phyloP scores from a whole-genome alignment of 1,140 invertebrate genomes.

The Paralvinella palmiformis region DNA sequence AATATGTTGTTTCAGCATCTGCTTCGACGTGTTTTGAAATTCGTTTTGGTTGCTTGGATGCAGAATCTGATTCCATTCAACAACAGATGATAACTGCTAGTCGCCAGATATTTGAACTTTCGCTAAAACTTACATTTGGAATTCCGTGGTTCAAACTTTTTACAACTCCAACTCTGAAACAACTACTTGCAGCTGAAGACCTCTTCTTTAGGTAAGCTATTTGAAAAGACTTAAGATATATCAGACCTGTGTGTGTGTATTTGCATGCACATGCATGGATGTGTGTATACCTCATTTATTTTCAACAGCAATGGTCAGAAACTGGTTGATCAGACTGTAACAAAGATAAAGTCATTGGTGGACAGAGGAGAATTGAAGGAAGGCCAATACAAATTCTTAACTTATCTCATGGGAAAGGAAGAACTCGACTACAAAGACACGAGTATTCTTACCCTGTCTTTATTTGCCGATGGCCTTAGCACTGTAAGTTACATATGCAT shows the following conservation, averaged over 20 bases:
- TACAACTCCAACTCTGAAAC: constrained; percentile 39
- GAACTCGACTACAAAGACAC: constrained; percentile 59
- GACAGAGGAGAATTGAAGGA: constrained; percentile 37
- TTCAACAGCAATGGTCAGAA: constrained; percentile 29
- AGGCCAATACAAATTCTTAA: constrained; percentile 50
- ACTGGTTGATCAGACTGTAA: constrained; percentile 33
- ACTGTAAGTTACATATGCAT: constrained; percentile 60
- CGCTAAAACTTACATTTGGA: constrained; percentile 40
- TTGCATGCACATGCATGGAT: not conserved
- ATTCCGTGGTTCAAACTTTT: constrained; percentile 40
- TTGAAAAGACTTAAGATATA: no score
- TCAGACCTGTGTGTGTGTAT: not conserved
- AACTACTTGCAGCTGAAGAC: constrained; percentile 40
- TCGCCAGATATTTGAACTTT: constrained; percentile 40
- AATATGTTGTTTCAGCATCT: constrained; percentile 31
- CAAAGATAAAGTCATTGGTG: constrained; percentile 26
- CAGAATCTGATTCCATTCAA: constrained; percentile 26
- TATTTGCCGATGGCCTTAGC: constrained; percentile 80
- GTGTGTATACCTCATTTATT: not conserved
- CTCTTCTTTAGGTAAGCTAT: constrained; percentile 37
- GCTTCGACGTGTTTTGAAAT: constrained; percentile 46
- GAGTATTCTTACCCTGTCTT: constrained; percentile 69
- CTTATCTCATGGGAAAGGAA: constrained; percentile 49
- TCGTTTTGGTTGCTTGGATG: constrained; percentile 32
- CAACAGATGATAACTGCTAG: constrained; percentile 40